These are phyloP conservation scores for Tor tambroides DNA, from an alignment of 2,113 vertebrate genomes.

Conservation along the genomic window DNA sequence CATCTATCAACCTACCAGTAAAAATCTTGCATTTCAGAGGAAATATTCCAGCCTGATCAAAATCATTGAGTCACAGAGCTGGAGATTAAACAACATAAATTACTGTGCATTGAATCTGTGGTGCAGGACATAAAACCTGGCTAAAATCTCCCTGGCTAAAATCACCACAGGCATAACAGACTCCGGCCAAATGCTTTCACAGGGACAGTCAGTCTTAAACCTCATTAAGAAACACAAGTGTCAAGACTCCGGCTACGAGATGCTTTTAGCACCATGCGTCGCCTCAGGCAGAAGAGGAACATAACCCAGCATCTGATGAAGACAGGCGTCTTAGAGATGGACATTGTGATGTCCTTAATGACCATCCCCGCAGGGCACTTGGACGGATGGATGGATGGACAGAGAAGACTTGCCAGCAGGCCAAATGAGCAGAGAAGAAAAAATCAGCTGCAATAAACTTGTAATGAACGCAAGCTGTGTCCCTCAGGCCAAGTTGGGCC, in stretches of 20 bases:
- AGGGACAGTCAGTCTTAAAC: constrained; percentile 33
- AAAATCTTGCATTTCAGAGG: neutral
- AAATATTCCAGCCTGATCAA: neutral
- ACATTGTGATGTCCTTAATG: constrained; percentile 67
- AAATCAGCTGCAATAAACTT: constrained; percentile 40
- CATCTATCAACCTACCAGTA: neutral
- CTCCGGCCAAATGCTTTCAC: constrained; percentile 18
- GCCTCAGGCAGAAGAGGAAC: constrained; percentile 51
- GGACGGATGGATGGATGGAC: constrained; percentile 51
- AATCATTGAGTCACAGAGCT: neutral
- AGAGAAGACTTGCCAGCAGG: constrained; percentile 59
- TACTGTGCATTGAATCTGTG: constrained; percentile 1
- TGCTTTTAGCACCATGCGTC: constrained; percentile 47
- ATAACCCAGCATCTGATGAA: constrained; percentile 46
- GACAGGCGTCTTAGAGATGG: constrained; percentile 63
- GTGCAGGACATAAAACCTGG: constrained; percentile 27
- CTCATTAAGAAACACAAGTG: constrained; percentile 47
- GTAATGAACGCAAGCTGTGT: constrained; percentile 54
- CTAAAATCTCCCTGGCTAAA: constrained; percentile 7
- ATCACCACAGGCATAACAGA: constrained; percentile 35
- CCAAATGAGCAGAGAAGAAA: constrained; percentile 40
- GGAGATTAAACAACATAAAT: constrained; percentile 32
- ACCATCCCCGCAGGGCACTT: constrained; percentile 57
- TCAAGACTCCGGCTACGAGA: constrained; percentile 46
- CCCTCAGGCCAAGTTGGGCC: constrained; percentile 55